phyloP scores from a whole-genome alignment of 2,888 invertebrate genomes.

The Leucoma salicis region DNA sequence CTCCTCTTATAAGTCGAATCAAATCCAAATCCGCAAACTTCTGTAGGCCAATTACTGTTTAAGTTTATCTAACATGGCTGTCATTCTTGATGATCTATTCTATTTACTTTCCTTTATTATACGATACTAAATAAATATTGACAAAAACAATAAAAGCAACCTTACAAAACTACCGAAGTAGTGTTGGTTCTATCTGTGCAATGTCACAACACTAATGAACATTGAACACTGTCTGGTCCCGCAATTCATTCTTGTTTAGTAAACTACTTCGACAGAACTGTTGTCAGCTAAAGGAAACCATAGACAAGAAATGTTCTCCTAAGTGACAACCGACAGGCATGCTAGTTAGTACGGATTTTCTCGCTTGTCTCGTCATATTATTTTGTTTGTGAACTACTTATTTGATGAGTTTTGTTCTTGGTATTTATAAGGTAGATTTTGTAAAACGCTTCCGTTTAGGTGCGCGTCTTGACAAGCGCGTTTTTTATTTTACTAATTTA shows the following conservation, averaged over 20 bases:
- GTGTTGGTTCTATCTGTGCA: not conserved
- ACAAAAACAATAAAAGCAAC: not conserved
- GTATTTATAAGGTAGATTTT: too few species aligned
- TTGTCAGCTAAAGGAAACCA: constrained; percentile 52
- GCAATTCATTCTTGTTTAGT: constrained; percentile 38
- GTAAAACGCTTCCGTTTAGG: too few species aligned
- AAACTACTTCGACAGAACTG: constrained; percentile 42
- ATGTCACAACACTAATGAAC: constrained; percentile 45
- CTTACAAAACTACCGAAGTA: not conserved
- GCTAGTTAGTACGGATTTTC: constrained; percentile 34
- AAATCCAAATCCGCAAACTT: too few species aligned
- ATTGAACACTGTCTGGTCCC: constrained; percentile 35
- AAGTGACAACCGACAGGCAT: constrained; percentile 45
- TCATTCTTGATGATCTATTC: too few species aligned
- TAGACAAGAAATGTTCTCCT: constrained; percentile 53
- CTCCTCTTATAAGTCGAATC: too few species aligned
- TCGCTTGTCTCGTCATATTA: constrained; percentile 39
- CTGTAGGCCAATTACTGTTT: too few species aligned
- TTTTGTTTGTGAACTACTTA: constrained; percentile 41
- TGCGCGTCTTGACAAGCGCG: too few species aligned
- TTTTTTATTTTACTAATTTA: too few species aligned
- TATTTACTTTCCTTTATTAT: too few species aligned
- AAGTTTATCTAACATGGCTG: too few species aligned
- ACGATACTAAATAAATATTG: not conserved
- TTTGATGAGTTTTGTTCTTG: constrained; percentile 27